Evolutionary conservation across 2,888 invertebrate genomes (phyloP), one percentile per base, ranked within the genome.

Genomic region (Hypercompe scribonia): DNA sequence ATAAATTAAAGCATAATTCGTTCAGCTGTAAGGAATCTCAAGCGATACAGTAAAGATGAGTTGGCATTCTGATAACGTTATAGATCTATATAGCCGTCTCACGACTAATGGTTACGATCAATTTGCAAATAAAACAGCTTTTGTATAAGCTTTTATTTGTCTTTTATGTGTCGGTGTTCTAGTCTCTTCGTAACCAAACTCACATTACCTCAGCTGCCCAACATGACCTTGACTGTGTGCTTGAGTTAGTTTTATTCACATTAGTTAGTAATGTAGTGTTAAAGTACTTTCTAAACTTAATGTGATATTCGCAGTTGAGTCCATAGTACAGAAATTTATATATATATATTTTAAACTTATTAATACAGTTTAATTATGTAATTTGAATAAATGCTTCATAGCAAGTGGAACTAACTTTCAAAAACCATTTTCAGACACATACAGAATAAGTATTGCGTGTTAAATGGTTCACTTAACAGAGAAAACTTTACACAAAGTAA

Each of bases 1-100:
- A 72, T 72, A 72, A 65, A 68, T 72, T 72, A 68, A 72, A 64
- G 68, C 36, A 42, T 65, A 68, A 65, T 34, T 24, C 34, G n/a
- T 34, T 54, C 18, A 31, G n/a, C 50, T 68, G 24, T 54, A 33
- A 54, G 54, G n/a, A n/a, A 68, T 34, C 31, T 66, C 21, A 33
- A 66, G 42, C n/a, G 5, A 66, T 66, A 42, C 21, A 21, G 42
- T 36, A 31, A 66, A 31, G 42, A 31, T 61, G 31, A 61, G 61
- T 61, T 31, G 18, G 18, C 61, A 31, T 31, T 61, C 31, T 61
- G 31, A 61, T 61, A 61, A 15, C 61, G 33, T 46, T 68, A 54
- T 42, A 46, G 3, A 66, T 66, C 33, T 66, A 21, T 42, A 31
- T 5, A 61, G 28, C 0, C 5, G 58, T 61, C 50, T 50, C 50